Percentiles rank a stretch among this genome's conserved stretches.
Conservation (phyloP, 2,797 vertebrate genomes). For the Gastrophryne carolinensis region DNA sequence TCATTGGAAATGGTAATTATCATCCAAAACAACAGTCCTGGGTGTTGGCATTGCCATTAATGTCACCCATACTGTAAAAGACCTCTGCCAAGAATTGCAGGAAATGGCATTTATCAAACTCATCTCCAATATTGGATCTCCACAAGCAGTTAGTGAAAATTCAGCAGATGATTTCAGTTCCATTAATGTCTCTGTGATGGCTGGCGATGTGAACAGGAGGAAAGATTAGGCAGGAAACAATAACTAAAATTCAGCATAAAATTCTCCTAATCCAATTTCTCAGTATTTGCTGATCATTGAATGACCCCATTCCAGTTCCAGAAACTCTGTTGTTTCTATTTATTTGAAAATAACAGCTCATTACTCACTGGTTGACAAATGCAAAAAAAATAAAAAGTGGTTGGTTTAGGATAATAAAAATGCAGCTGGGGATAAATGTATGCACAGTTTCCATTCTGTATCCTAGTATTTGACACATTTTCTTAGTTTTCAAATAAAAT, state of each 20-base stretch:
- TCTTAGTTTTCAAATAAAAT: not conserved
- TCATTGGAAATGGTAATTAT: slow-evolving; percentile 8
- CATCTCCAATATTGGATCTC: slow-evolving; percentile 23
- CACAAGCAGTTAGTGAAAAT: not conserved
- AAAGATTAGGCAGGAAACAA: slow-evolving; percentile 32
- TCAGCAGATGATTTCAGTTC: slow-evolving; percentile 1
- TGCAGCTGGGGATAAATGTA: not conserved
- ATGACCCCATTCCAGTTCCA: slow-evolving; percentile 18
- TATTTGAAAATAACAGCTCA: slow-evolving; percentile 21
- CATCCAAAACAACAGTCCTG: slow-evolving; percentile 25
- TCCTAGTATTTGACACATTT: not conserved
- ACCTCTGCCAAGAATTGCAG: slow-evolving; percentile 14
- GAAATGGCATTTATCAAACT: slow-evolving; percentile 8
- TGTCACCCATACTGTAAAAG: slow-evolving; percentile 37
- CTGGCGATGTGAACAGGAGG: slow-evolving; percentile 19
- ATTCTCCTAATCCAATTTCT: slow-evolving; percentile 9
- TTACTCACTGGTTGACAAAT: slow-evolving; percentile 26
- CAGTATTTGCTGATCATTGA: slow-evolving; percentile 26
- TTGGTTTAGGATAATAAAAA: slow-evolving; percentile 64
- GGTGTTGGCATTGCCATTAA: slow-evolving; percentile 19
- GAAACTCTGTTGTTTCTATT: slow-evolving; percentile 28
- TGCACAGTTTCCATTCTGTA: not conserved
- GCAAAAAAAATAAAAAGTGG: slow-evolving; percentile 58
- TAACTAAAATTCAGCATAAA: slow-evolving; percentile 31
- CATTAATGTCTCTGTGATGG: slow-evolving; percentile 2